Conservation (phyloP, 1,140 invertebrate species). For the Drosophila grimshawi region DNA sequence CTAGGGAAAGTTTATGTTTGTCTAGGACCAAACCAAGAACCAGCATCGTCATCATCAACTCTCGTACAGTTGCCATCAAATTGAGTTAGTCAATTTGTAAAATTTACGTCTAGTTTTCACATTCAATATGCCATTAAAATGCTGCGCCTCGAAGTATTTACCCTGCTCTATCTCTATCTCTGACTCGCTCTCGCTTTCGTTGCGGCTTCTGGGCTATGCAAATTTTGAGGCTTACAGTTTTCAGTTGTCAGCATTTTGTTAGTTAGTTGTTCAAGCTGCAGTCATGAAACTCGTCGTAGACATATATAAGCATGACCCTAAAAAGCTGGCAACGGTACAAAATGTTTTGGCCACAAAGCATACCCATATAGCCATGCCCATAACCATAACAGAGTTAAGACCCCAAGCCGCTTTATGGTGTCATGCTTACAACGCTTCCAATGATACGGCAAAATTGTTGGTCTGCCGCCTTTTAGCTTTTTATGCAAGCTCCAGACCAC, state of each 20-base stretch:
- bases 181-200: background rate
- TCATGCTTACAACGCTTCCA: slow-evolving; percentile 43
- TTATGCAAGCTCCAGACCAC: slow-evolving; percentile 27
- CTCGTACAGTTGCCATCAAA: slow-evolving; percentile 46
- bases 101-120: slow-evolving; percentile 53
- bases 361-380: slow-evolving; percentile 1
- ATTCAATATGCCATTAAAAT: slow-evolving; percentile 53
- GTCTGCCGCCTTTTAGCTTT: slow-evolving; percentile 30
- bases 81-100: slow-evolving; percentile 80
- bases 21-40: slow-evolving; percentile 14
- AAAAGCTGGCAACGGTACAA: slow-evolving; percentile 41
- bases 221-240: slow-evolving; percentile 42
- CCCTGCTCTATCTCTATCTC: background rate
- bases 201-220: slow-evolving; percentile 27
- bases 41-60: slow-evolving; percentile 36
- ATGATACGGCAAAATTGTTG: slow-evolving; percentile 43
- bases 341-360: slow-evolving; percentile 43
- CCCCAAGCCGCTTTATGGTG: slow-evolving; percentile 27
- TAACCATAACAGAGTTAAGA: slow-evolving; percentile 11
- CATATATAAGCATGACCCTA: background rate
- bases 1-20: slow-evolving; percentile 33
- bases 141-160: slow-evolving; percentile 24
- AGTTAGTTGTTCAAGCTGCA: slow-evolving; percentile 4
- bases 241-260: slow-evolving; percentile 25
- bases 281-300: background rate